Evolutionary conservation across 2,888 invertebrate species (phyloP).

Genomic region (Formica aserva): DNA sequence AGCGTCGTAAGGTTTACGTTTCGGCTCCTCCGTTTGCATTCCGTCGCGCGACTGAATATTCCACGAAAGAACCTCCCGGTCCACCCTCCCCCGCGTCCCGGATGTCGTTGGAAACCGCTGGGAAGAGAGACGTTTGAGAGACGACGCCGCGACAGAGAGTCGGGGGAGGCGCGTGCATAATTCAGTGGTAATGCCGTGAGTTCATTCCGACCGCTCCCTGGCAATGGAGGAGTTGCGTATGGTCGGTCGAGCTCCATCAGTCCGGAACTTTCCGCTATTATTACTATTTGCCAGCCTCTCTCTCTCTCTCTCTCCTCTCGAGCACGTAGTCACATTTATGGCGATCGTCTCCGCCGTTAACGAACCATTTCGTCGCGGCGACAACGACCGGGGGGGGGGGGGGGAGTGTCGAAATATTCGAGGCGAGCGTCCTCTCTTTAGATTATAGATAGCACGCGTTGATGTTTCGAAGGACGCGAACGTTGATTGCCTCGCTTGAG

Average conservation of each 20-base stretch:
- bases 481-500: background rate
- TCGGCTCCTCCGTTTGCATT: constrained; percentile 75
- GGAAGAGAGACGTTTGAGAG: constrained; percentile 66
- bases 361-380: constrained; percentile 28
- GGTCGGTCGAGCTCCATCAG: constrained; percentile 64
- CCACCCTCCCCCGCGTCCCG: background rate
- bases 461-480: background rate
- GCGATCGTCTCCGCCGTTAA: constrained; percentile 43
- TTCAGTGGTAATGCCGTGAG: constrained; percentile 75
- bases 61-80: constrained; percentile 65
- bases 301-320: background rate
- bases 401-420: background rate
- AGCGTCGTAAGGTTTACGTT: constrained; percentile 71
- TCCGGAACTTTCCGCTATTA: constrained; percentile 65
- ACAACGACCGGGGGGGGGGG: background rate
- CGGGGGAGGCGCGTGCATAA: constrained; percentile 66
- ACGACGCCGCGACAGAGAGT: constrained; percentile 41
- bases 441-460: background rate
- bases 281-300: constrained; percentile 64
- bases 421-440: background rate
- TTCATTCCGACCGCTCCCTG: constrained; percentile 55
- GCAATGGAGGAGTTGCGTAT: constrained; percentile 26
- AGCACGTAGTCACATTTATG: constrained; percentile 22
- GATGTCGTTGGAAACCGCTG: constrained; percentile 52
- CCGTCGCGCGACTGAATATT: constrained; percentile 70